Percentiles rank a stretch among this genome's conserved stretches.
Conservation (phyloP, 2,113 vertebrate species). For the Microtus ochrogaster region DNA sequence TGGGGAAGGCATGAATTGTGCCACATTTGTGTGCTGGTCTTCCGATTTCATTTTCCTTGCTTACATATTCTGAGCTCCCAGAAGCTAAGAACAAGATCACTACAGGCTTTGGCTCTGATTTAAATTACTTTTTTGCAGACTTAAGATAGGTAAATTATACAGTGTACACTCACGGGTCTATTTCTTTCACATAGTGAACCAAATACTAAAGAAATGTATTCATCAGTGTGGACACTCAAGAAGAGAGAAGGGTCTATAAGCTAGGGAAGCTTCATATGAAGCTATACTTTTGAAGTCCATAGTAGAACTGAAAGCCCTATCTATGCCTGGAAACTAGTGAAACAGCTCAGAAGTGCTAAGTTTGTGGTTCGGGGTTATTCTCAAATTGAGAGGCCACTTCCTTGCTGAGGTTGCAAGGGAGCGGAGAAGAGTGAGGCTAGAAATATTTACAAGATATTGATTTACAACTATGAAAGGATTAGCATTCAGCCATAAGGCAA, state of each 20-base stretch:
- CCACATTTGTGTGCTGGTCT: background rate
- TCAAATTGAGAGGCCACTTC: background rate
- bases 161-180: background rate
- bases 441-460: slow-evolving; percentile 64
- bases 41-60: background rate
- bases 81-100: background rate
- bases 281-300: slow-evolving; percentile 24
- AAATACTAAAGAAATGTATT: slow-evolving; percentile 38
- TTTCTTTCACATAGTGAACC: background rate
- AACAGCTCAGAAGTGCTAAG: slow-evolving; percentile 45
- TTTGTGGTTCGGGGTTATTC: slow-evolving; percentile 50
- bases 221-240: background rate
- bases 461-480: slow-evolving; percentile 59
- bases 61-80: background rate
- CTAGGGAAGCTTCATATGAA: slow-evolving; percentile 4
- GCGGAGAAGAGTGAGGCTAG: slow-evolving; percentile 53
- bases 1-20: background rate
- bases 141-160: background rate
- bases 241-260: slow-evolving; percentile 32
- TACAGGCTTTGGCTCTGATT: background rate
- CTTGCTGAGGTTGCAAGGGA: background rate
- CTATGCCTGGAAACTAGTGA: background rate
- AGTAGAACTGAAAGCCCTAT: slow-evolving; percentile 30
- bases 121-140: background rate
- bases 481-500: slow-evolving; percentile 27